A percentile compares a stretch with the other conserved stretches of the same genome.
Evolutionary conservation across 2,888 invertebrate genomes (phyloP).

Genomic region (Polymixis lichenea): DNA sequence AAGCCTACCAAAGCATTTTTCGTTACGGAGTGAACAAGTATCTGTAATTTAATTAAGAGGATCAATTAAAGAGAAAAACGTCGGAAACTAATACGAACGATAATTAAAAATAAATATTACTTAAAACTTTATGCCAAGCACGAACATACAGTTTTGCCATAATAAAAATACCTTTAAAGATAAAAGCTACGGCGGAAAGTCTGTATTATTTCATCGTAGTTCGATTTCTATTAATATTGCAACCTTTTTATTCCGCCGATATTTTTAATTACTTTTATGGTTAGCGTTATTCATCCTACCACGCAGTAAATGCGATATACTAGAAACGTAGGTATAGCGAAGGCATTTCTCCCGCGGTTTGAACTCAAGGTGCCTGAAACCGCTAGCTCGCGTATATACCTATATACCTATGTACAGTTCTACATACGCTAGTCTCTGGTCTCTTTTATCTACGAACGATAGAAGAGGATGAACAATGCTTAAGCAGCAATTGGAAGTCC

Average conservation of each 20-base stretch:
- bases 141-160: neutral
- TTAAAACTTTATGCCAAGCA: neutral
- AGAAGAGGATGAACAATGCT: constrained; percentile 20
- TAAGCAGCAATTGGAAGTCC: neutral
- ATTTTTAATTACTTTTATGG: neutral
- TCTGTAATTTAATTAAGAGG: no score
- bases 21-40: neutral
- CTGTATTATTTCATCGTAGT: no score
- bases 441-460: constrained; percentile 14
- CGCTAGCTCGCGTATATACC: neutral
- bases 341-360: constrained; percentile 18
- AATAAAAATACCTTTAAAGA: neutral
- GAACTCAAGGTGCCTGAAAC: constrained; percentile 15
- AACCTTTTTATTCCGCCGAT: neutral
- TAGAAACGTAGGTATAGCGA: neutral
- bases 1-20: neutral
- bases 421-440: neutral
- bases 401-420: neutral
- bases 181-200: no score
- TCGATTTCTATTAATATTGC: neutral
- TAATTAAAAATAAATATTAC: neutral
- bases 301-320: neutral
- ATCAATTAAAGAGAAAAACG: neutral
- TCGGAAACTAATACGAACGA: neutral
- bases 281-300: neutral